Evolutionary conservation across 2,888 invertebrate genomes (phyloP), one percentile per base, ranked within the genome.

Genomic region (Luperina testacea): DNA sequence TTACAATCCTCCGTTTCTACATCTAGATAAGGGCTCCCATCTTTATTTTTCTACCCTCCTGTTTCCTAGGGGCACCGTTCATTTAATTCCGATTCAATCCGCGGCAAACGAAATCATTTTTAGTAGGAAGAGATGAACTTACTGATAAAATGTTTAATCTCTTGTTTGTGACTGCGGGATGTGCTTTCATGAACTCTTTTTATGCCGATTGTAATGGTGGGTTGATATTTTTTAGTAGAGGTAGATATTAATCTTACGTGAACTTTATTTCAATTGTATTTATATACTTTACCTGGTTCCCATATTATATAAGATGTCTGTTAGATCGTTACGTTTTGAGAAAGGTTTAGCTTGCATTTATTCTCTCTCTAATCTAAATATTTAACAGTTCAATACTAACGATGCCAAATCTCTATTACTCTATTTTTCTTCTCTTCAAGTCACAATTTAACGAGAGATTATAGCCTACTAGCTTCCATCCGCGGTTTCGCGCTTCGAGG

Each of bases 71-170:
- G 95, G 93, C 91, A 89, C 92, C 93, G 93, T 94, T 95, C 94
- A 95, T 96, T 96, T 94, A 93, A 96, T 96, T 96, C 92, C 94
- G 91, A 95, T 96, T 95, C 95, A 94, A 96, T 96, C 95, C 93
- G 90, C 90, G 92, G 93, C 93, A 94, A 95, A 94, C 93, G 94
- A 94, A 96, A 95, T 95, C 94, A 94, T 94, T 95, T 96, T 95
- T 95, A 90, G 90, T 92, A 93, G 92, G 93, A 94, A 93, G 88
- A 94, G 95, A 96, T 96, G 92, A 92, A 93, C 91, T 93, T 90
- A 87, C 89, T 93, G 95, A 96, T 96, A 96, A 94, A 90, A 90
- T 88, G 90, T 83, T 83, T 91, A 93, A 94, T 94, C 93, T 93
- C 90, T 93, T 94, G 94, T 94, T 94, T 94, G 92, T 92, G 91